Evolutionary conservation across 2,113 vertebrate species (phyloP), one percentile per base, ranked within the genome.

Genomic region (Struthio camelus): DNA sequence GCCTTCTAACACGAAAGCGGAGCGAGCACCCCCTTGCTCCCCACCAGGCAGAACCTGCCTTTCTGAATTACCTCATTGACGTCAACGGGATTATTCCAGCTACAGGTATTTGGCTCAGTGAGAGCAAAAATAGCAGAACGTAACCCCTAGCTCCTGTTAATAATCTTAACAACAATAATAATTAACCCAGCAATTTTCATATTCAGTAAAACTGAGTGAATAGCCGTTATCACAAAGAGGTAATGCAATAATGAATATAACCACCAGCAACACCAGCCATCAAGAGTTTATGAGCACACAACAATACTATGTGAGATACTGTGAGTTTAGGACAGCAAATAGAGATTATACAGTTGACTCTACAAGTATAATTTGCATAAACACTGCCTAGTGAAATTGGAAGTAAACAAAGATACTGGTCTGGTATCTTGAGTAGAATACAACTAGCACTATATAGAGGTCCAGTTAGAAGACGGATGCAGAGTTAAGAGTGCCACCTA

Each of bases 401-500:
- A 56, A 48, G 56, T 51, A 92, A 91, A 88, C 87, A 90, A 89
- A 93, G 80, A 66, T 46, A 40, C 8, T 0, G 0, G 13, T 80
- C 67, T 46, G 9, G 13, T 83, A 36, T 71, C 36, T 66, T 64
- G 62, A 23, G 19, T 0, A 67, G 81, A 44, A 89, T 95, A 83
- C 62, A 81, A 48, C n/a, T 8, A 51, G 44, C 38, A 16, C 40
- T 70, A 22, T 54, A 38, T 25, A 65, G 87, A 82, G 46, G 75
- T 50, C n/a, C 54, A 62, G 42, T 9, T 0, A 89, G 79, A 81
- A 85, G 69, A n/a, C 7, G 12, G 93, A 95, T 80, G 85, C 79
- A 97, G 91, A 87, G 93, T 84, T 80, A 87, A 95, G 95, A 97
- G 64, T 96, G 95, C 96, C 96, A 96, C 79, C 95, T 97, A 91